A percentile compares a stretch with the other conserved stretches of the same genome.
Evolutionary conservation across 2,797 vertebrate species (phyloP).

Genomic region (Heterohyrax brucei): DNA sequence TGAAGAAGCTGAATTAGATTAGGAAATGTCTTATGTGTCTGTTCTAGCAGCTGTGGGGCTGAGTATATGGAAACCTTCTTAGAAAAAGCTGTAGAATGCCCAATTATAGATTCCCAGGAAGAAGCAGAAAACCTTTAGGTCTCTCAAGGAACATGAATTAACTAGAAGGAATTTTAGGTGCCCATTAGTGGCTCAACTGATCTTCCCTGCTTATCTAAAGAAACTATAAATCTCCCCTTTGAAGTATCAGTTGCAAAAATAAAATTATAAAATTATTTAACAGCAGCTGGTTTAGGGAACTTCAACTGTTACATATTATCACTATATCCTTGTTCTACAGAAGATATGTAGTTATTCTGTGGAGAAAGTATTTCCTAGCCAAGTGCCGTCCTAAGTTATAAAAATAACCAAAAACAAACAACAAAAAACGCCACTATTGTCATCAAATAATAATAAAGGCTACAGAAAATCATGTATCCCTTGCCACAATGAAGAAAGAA

Average conservation of each 20-base stretch:
- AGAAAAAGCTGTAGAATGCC: not conserved
- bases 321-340: constrained; percentile 1
- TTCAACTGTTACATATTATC: not conserved
- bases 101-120: not conserved
- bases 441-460: not conserved
- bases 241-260: constrained; percentile 1
- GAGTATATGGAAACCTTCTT: constrained; percentile 7
- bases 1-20: not conserved
- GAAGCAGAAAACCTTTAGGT: not conserved
- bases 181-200: not conserved
- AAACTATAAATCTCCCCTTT: constrained; percentile 2
- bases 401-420: not conserved
- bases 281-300: constrained; percentile 9
- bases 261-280: constrained; percentile 14
- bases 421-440: no score
- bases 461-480: not conserved
- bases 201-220: constrained; percentile 16
- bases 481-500: not conserved
- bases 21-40: not conserved
- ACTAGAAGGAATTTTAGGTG: constrained; percentile 17
- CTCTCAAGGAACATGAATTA: not conserved
- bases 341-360: not conserved
- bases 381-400: not conserved
- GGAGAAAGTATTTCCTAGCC: constrained; percentile 36
- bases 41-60: not conserved